phyloP scores from a whole-genome alignment of 2,113 vertebrate genomes.

The Stigmatopora argus region DNA sequence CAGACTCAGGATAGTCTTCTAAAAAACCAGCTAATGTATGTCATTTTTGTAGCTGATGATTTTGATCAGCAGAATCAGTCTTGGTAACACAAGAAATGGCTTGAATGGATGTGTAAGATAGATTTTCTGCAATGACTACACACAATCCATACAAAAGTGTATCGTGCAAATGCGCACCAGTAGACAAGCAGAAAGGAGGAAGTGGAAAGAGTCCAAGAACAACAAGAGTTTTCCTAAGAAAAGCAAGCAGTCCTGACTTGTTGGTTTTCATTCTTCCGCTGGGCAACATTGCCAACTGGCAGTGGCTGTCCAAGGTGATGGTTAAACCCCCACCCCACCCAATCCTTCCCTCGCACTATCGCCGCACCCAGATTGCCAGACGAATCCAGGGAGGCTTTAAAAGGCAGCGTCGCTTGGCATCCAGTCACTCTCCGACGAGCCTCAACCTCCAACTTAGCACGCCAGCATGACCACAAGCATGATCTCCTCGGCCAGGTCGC shows the following conservation, averaged over 20 bases:
- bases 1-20: too few relatives aligned
- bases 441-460: constrained; percentile 24
- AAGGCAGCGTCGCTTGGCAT: not conserved
- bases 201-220: not conserved
- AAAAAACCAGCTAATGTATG: too few relatives aligned
- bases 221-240: not conserved
- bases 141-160: not conserved
- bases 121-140: not conserved
- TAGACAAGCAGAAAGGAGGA: not conserved
- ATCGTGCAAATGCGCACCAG: not conserved
- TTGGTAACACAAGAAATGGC: too few relatives aligned
- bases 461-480: constrained; percentile 2
- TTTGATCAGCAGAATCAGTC: too few relatives aligned
- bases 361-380: constrained; percentile 14
- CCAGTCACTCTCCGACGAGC: constrained; percentile 33
- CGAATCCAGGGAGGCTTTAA: constrained; percentile 11
- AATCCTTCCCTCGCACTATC: not conserved
- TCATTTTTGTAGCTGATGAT: too few relatives aligned
- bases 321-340: not conserved
- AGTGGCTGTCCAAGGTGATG: not conserved
- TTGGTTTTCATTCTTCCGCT: not conserved
- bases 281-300: not conserved
- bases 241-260: not conserved
- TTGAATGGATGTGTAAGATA: too few relatives aligned
- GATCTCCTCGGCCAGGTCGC: constrained; percentile 35